A percentile compares a stretch with the other conserved stretches of the same genome.
Conservation (phyloP, 2,888 invertebrate species). For the Melangyna quadrimaculata region DNA sequence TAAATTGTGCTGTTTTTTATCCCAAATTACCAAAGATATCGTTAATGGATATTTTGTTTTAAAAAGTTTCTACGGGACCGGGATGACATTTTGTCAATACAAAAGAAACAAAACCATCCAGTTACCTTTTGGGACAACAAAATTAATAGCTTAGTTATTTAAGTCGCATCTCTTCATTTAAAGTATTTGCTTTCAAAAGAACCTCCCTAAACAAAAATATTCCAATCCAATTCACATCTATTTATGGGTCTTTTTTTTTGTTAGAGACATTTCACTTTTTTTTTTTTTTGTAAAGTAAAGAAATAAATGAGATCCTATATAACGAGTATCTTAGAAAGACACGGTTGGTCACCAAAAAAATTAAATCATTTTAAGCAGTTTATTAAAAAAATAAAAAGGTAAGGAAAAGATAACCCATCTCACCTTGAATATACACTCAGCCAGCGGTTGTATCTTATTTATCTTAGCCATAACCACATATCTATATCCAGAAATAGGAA, state of each 20-base stretch:
- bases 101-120: constrained; percentile 5
- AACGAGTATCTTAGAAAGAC: constrained; percentile 25
- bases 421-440: constrained; percentile 11
- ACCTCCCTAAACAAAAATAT: not conserved
- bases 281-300: not conserved
- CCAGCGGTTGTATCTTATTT: constrained; percentile 53
- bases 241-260: not conserved
- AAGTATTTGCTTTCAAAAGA: constrained; percentile 8
- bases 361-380: constrained; percentile 55
- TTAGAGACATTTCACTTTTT: not conserved
- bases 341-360: constrained; percentile 41
- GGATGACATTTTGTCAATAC: not conserved
- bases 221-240: constrained; percentile 7
- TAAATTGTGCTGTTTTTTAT: constrained; percentile 7
- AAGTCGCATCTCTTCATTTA: constrained; percentile 12
- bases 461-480: constrained; percentile 23
- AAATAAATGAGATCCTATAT: constrained; percentile 9
- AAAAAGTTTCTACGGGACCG: not conserved
- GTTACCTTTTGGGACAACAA: constrained; percentile 14
- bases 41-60: not conserved
- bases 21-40: not conserved
- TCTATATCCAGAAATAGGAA: constrained; percentile 9
- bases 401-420: constrained; percentile 49
- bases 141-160: constrained; percentile 40
- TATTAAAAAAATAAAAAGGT: constrained; percentile 51